A percentile compares a stretch with the other conserved stretches of the same genome.
Conservation (phyloP, 2,888 invertebrate genomes). For the Thumatha senex region DNA sequence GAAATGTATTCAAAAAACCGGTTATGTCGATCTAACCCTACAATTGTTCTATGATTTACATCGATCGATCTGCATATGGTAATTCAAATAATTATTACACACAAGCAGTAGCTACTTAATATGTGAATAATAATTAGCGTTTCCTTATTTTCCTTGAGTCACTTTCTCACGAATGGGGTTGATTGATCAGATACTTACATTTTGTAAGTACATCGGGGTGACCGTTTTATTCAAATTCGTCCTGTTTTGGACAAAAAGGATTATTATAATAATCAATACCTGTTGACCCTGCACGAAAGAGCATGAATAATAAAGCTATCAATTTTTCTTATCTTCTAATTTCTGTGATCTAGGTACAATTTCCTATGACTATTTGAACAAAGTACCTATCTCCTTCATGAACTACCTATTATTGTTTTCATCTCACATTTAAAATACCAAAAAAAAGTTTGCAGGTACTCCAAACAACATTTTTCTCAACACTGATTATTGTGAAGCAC, state of each 20-base stretch:
- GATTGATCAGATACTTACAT: slow-evolving; percentile 58
- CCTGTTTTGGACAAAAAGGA: slow-evolving; percentile 26
- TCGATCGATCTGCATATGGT: slow-evolving; percentile 74
- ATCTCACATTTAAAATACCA: background rate
- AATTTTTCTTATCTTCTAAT: background rate
- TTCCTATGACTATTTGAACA: too few species aligned
- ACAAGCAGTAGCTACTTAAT: slow-evolving; percentile 67
- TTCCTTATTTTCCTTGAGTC: slow-evolving; percentile 66
- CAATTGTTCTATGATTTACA: slow-evolving; percentile 82
- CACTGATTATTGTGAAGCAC: slow-evolving; percentile 40
- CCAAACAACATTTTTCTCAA: slow-evolving; percentile 40
- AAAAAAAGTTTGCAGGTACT: slow-evolving; percentile 39
- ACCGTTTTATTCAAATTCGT: slow-evolving; percentile 37
- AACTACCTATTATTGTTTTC: too few species aligned
- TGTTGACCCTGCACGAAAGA: background rate
- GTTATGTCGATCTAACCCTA: slow-evolving; percentile 51
- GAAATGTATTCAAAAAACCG: slow-evolving; percentile 60
- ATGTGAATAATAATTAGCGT: slow-evolving; percentile 80
- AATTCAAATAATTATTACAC: slow-evolving; percentile 68
- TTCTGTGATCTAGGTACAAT: too few species aligned
- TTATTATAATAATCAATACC: background rate
- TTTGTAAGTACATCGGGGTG: slow-evolving; percentile 25
- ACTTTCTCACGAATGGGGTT: slow-evolving; percentile 76
- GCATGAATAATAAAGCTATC: background rate
- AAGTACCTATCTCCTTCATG: background rate